Conservation (phyloP, 2,113 vertebrate genomes). For the Pongo abelii region DNA sequence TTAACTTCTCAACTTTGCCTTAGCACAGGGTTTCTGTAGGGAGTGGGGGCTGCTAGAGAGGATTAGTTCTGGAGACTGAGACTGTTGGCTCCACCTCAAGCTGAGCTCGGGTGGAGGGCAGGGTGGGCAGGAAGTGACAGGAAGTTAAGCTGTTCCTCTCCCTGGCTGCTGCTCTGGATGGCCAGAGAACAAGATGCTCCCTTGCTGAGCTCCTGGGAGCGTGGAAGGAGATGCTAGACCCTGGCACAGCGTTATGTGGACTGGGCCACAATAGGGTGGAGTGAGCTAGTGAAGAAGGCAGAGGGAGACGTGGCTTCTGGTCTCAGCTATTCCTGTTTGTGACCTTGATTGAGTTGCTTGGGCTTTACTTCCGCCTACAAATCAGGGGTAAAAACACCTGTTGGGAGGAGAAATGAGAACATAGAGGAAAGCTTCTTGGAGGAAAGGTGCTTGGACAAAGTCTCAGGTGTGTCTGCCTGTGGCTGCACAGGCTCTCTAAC, state of each 20-base stretch:
- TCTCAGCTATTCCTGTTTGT: background rate
- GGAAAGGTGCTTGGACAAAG: slow-evolving; percentile 38
- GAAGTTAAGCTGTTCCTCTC: background rate
- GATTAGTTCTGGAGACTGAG: background rate
- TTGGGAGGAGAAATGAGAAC: slow-evolving; percentile 1
- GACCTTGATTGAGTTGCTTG: slow-evolving; percentile 22
- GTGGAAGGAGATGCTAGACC: background rate
- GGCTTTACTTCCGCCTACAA: slow-evolving; percentile 29
- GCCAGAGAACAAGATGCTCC: background rate
- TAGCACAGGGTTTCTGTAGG: slow-evolving; percentile 1
- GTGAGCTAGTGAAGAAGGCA: background rate
- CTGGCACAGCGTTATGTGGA: background rate
- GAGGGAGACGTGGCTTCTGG: background rate
- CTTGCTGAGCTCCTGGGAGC: background rate
- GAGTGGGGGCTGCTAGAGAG: background rate
- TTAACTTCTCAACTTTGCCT: slow-evolving; percentile 62
- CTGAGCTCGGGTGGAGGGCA: background rate
- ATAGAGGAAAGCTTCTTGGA: background rate
- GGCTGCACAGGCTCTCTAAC: slow-evolving; percentile 17
- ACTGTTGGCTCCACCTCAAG: background rate
- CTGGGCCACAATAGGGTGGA: background rate
- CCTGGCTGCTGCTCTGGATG: background rate
- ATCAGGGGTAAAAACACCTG: background rate
- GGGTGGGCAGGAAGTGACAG: background rate
- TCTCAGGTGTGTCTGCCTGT: slow-evolving; percentile 62